Base-by-base conservation (phyloP, 2,888 invertebrate species). In the Caenorhabditis sp. region DNA sequence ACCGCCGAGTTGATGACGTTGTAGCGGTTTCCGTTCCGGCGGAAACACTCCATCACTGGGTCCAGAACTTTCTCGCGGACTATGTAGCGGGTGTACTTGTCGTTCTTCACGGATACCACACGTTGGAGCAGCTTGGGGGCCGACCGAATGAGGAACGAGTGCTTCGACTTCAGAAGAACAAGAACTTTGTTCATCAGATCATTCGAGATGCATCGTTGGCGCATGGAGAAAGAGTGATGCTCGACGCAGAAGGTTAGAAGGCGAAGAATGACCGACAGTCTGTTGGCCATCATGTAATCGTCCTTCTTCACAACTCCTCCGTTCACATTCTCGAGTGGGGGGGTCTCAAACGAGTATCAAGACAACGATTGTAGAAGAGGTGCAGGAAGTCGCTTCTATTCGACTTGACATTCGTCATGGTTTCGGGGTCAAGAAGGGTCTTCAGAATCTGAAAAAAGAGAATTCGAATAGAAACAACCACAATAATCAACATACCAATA, bases 1-100 rank as follows among this genome's bases (percentile, higher is more conserved):
- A 99, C 96, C 86, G 99, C 98, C 32, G 98, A 99, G 93, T 99
- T 99, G 89, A 99, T 94, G 89, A 99, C 95, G 94, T 99, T 99
- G 93, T 99, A 99, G 91, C 98, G 95, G 91, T 96, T 96, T 92
- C 98, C 97, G 94, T 99, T 99, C 91, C 95, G 95, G 90, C 96
- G 95, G 93, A 99, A 97, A 87, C 97, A 96, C 92, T 97, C 97
- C 88, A 98, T 95, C 76, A 99, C 96, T 37, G 97, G 97, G 61
- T 87, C 86, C 20, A 99, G 96, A 76, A 98, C 94, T 93, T 96
- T 96, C 83, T 96, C 96, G 92, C 96, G 96, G 88, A 96, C 95
- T 90, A 98, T 97, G 93, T 98, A 96, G 92, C 97, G 94, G 93
- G 98, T 97, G 93, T 99, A 99, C 92, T 99, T 97, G 92, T 99